These are phyloP conservation scores for Sebastes oblongus DNA, from an alignment of 2,797 vertebrate species.

Conservation along the genomic window DNA sequence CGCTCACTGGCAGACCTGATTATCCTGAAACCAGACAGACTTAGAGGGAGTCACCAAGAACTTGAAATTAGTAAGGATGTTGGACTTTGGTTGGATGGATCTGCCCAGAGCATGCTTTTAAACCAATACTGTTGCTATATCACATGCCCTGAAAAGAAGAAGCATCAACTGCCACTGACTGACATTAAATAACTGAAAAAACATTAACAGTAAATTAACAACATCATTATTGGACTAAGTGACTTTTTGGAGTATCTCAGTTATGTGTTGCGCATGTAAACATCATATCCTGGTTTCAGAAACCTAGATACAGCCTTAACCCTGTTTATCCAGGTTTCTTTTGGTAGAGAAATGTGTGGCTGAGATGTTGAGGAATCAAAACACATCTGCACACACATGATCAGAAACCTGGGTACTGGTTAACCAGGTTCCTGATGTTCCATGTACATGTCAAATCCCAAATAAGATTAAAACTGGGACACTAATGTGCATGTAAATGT, in stretches of 20 bases:
- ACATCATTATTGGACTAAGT: neutral
- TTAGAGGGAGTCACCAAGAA: conserved; percentile 30
- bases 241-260: neutral
- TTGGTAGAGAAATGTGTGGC: too few species aligned
- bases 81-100: conserved; percentile 20
- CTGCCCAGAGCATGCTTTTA: conserved; percentile 9
- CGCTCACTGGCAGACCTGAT: conserved; percentile 47
- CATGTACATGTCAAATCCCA: neutral
- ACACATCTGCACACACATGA: neutral
- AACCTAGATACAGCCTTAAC: neutral
- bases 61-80: conserved; percentile 12
- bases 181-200: neutral
- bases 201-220: neutral
- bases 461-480: neutral
- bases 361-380: neutral
- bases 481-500: neutral
- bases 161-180: neutral
- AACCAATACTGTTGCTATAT: neutral
- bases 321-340: neutral
- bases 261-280: neutral
- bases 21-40: conserved; percentile 46
- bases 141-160: neutral
- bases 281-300: neutral
- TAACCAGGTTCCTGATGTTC: neutral
- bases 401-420: neutral